Percentiles rank a stretch among this genome's conserved stretches.
These are phyloP conservation scores for Amblyjoppa proteus DNA, from an alignment of 2,888 invertebrate genomes.

Conservation along the genomic window DNA sequence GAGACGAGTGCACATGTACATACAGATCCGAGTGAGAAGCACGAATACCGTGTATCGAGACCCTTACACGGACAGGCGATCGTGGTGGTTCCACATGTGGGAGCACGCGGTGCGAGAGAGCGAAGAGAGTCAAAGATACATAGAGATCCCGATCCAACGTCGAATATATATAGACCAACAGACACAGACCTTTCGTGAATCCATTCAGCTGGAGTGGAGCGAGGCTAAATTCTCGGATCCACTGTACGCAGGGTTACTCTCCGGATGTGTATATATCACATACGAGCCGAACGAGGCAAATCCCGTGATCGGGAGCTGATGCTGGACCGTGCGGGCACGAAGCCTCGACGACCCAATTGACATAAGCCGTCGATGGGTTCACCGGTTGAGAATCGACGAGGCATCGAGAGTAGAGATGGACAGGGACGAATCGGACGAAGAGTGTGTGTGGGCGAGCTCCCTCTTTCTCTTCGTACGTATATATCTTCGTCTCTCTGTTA, in stretches of 20 bases:
- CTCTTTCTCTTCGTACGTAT: not conserved
- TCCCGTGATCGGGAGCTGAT: constrained; percentile 3
- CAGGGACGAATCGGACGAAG: not conserved
- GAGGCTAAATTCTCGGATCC: not conserved
- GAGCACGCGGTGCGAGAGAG: not conserved
- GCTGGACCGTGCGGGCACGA: constrained; percentile 4
- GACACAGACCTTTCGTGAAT: constrained; percentile 24
- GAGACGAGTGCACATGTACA: constrained; percentile 7
- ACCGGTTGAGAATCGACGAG: constrained; percentile 43
- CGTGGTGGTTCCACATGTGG: constrained; percentile 25
- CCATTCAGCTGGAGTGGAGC: constrained; percentile 31
- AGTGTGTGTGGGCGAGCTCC: not conserved
- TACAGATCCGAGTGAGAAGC: not conserved
- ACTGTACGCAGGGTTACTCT: constrained; percentile 14
- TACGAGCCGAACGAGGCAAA: constrained; percentile 14
- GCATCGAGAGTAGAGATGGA: constrained; percentile 29
- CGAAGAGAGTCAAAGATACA: constrained; percentile 12
- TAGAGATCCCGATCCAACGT: not conserved
- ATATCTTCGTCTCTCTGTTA: not conserved
- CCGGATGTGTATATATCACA: not conserved
- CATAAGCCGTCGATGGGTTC: constrained; percentile 65
- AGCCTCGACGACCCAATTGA: constrained; percentile 61
- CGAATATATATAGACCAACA: not conserved
- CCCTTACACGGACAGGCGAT: constrained; percentile 1
- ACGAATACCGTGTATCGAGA: constrained; percentile 17